Evolutionary conservation across 2,888 invertebrate genomes (phyloP), one percentile per base, ranked within the genome.

Genomic region (Pasiphila rectangulata): DNA sequence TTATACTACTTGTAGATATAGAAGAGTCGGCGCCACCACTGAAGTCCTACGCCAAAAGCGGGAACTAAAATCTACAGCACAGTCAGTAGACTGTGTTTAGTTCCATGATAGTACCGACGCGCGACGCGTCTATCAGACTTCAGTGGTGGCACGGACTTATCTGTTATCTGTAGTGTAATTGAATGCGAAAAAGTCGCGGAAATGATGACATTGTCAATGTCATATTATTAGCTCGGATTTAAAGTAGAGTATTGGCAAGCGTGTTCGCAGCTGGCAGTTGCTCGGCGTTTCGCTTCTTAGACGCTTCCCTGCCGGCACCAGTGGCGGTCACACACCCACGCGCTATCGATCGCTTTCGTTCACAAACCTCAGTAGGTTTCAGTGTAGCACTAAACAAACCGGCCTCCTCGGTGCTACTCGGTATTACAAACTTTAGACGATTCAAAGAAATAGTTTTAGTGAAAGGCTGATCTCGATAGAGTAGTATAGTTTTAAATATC

Each of bases 271-370:
- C 19, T 21, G 35, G 39, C 49, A 44, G 49, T 49, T 43, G 42
- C 23, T 35, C 41, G 47, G 23, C 27, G 34, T 32, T 45, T 12
- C 13, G 46, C 19, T 27, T 34, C 37, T 29, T 13, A 36, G 44
- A 44, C 44, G 46, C 46, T 45, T 41, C 38, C 38, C 38, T 38
- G 25, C 12, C 23, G 30, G 46, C 34, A 7, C 12, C 25, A 12
- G 40, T 36, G 49, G 37, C 39, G n/a, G 42, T 27, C 43, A 27
- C 42, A 24, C 30, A 30, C 46, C 42, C 53, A 41, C 54, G 30
- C 37, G 24, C 39, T 61, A 60, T 67, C 55, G 72, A 77, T 72
- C 72, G 64, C 50, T 46, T 63, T 61, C 68, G 73, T 73, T 74
- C 66, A 75, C 63, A 69, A 73, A 67, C 57, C 38, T 58, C 51